These are phyloP conservation scores for Pelusios castaneus DNA, from an alignment of 2,113 vertebrate genomes.

Conservation along the genomic window DNA sequence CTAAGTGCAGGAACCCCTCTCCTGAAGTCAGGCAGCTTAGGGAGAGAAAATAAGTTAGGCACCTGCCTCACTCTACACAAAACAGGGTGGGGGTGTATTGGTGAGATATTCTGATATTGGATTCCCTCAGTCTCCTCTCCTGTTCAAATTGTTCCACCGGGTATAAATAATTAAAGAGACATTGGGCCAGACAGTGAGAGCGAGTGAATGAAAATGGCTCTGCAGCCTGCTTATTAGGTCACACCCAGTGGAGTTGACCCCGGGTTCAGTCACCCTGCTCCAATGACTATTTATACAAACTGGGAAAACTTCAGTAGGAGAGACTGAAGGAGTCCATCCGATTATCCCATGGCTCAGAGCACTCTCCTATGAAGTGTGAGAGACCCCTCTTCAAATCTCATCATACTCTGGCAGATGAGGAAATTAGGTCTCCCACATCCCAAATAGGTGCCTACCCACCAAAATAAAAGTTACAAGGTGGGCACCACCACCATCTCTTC, in stretches of 20 bases:
- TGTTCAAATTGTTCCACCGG: neutral
- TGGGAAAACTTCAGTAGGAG: neutral
- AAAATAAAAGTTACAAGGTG: neutral
- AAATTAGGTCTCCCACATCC: neutral
- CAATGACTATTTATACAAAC: neutral
- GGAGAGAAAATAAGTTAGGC: neutral
- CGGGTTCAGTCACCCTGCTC: no score
- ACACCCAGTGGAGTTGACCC: no score
- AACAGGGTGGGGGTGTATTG: neutral
- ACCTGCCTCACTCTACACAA: neutral
- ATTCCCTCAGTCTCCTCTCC: neutral
- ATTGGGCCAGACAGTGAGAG: neutral
- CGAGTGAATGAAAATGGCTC: neutral
- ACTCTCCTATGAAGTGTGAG: neutral
- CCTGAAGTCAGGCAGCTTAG: neutral
- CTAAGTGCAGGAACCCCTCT: neutral
- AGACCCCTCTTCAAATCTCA: neutral
- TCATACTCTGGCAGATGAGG: neutral
- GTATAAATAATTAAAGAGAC: neutral
- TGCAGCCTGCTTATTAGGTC: neutral
- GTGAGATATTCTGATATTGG: neutral
- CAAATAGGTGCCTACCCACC: neutral
- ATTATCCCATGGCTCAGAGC: neutral
- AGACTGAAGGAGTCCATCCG: neutral
- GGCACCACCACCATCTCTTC: neutral